Percentiles rank a stretch among this genome's conserved stretches.
Evolutionary conservation across 2,797 vertebrate species (phyloP).

Genomic region (Xerus rutilus): DNA sequence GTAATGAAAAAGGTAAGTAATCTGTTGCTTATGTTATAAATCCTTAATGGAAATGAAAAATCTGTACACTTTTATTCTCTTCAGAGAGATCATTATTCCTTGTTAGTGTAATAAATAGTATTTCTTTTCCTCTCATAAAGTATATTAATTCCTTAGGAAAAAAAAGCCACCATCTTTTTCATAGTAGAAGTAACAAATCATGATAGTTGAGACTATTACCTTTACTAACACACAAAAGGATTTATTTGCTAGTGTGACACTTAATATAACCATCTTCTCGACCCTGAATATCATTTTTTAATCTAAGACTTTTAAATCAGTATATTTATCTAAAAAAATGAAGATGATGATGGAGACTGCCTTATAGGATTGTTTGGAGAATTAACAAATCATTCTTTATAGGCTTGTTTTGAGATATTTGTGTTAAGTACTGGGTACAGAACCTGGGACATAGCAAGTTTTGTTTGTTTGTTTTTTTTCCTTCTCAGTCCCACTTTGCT

Average conservation of each 20-base stretch:
- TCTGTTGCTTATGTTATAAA: neutral
- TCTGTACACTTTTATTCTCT: slow-evolving; percentile 1
- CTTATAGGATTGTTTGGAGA: neutral
- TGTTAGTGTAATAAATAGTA: slow-evolving; percentile 21
- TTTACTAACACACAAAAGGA: neutral
- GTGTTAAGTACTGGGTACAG: neutral
- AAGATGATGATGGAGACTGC: neutral
- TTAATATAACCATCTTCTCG: neutral
- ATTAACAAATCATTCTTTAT: neutral
- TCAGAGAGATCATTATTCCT: neutral
- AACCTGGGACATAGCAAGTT: neutral
- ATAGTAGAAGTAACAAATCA: neutral
- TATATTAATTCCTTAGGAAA: slow-evolving; percentile 13
- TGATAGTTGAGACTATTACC: slow-evolving; percentile 26
- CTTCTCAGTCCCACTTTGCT: neutral
- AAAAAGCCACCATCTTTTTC: neutral
- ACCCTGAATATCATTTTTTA: neutral
- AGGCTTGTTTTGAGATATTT: neutral
- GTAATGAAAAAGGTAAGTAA: neutral
- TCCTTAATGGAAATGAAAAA: slow-evolving; percentile 14
- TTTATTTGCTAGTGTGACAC: slow-evolving; percentile 34
- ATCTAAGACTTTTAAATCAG: neutral
- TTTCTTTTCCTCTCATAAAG: neutral
- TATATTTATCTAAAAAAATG: slow-evolving; percentile 27
- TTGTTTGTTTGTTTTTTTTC: neutral